phyloP scores from a whole-genome alignment of 2,113 vertebrate genomes.

The Isurus oxyrinchus region DNA sequence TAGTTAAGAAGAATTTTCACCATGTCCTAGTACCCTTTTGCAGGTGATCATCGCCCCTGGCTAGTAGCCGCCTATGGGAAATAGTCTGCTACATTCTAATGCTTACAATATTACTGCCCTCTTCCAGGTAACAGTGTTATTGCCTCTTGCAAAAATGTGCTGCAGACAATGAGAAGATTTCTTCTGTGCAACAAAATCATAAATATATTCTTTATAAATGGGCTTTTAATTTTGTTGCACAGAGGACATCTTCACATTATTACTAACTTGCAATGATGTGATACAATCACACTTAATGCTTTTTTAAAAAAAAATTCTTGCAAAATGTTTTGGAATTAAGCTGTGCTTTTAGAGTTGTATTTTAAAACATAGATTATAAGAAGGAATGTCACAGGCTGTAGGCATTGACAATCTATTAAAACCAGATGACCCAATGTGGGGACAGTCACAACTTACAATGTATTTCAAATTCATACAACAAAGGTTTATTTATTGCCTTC shows the following conservation, averaged over 20 bases:
- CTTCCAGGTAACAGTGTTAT: not conserved
- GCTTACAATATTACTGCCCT: not conserved
- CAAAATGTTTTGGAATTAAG: not conserved
- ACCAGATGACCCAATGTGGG: not conserved
- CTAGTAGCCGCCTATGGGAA: not conserved
- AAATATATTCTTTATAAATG: not conserved
- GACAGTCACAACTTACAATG: not conserved
- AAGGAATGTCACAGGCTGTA: not conserved
- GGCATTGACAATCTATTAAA: not conserved
- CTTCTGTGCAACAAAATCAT: not conserved
- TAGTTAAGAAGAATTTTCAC: not conserved
- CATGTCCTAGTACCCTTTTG: not conserved
- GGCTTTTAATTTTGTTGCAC: not conserved
- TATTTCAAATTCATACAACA: not conserved
- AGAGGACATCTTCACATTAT: not conserved
- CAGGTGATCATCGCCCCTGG: not conserved
- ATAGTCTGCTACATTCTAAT: not conserved
- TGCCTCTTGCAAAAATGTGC: not conserved
- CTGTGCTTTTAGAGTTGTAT: not conserved
- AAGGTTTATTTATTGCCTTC: not conserved
- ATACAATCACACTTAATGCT: not conserved
- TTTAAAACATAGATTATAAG: not conserved
- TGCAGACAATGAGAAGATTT: not conserved
- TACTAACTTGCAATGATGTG: not conserved
- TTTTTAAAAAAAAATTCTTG: not conserved